Evolutionary conservation across 2,113 vertebrate genomes (phyloP).

Genomic region (Zosterops borbonicus): DNA sequence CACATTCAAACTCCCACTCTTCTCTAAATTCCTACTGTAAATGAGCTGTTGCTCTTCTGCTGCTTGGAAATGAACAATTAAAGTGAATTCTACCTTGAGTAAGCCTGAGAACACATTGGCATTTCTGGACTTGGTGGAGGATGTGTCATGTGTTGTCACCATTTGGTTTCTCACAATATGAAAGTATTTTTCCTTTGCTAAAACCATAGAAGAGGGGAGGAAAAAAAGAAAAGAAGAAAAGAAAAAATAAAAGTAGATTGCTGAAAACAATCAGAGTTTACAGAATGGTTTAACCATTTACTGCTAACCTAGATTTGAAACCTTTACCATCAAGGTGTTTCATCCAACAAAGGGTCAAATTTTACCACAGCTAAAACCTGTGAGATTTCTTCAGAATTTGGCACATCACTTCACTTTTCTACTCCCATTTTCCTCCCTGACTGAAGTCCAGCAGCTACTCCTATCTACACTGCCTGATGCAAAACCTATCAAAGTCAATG

Average conservation of each 20-base stretch:
- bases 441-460: not conserved
- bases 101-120: not conserved
- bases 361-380: not conserved
- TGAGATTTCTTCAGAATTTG: not conserved
- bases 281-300: not conserved
- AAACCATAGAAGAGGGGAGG: not conserved
- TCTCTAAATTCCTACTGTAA: conserved; percentile 63
- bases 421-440: not conserved
- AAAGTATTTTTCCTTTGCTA: not conserved
- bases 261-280: not conserved
- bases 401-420: not conserved
- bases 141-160: not conserved
- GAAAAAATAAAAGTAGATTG: not conserved
- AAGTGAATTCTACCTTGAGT: conserved; percentile 28
- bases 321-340: not conserved
- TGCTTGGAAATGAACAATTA: conserved; percentile 66
- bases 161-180: not conserved
- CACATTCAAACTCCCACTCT: conserved; percentile 46
- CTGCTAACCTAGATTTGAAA: not conserved
- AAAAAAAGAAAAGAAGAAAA: not conserved
- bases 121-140: not conserved
- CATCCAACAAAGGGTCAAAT: not conserved
- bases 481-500: conserved; percentile 30
- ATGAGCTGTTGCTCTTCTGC: conserved; percentile 47
- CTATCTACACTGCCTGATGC: not conserved